phyloP scores from a whole-genome alignment of 1,140 invertebrate genomes.

The Melipona quadrifasciata region DNA sequence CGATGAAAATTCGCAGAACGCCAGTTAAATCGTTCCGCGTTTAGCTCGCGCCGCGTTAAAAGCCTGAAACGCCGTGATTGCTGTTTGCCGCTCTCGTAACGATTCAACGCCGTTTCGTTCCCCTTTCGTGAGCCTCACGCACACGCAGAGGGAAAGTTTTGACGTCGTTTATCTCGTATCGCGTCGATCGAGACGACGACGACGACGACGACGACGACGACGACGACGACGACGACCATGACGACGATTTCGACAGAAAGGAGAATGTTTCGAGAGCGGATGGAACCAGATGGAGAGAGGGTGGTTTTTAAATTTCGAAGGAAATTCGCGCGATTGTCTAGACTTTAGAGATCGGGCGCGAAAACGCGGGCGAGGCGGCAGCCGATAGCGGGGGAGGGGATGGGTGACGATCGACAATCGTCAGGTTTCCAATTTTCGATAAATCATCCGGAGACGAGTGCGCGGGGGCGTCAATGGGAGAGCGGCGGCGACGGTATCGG shows the following conservation, averaged over 20 bases:
- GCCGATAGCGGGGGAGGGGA: neutral
- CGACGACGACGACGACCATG: too few species aligned
- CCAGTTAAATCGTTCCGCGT: slow-evolving; percentile 29
- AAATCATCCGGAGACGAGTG: slow-evolving; percentile 68
- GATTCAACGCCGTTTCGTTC: slow-evolving; percentile 12
- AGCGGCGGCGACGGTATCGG: slow-evolving; percentile 51
- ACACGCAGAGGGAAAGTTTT: slow-evolving; percentile 28
- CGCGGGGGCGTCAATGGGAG: slow-evolving; percentile 64
- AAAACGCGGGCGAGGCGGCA: too few species aligned
- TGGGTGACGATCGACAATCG: slow-evolving; percentile 66
- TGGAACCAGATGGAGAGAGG: neutral
- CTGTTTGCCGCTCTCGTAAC: slow-evolving; percentile 33
- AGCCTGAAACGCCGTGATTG: slow-evolving; percentile 40
- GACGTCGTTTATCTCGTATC: neutral
- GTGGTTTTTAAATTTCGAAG: neutral
- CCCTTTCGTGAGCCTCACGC: neutral
- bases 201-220: too few species aligned
- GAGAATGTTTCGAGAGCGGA: too few species aligned
- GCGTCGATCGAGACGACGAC: neutral
- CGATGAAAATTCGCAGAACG: neutral
- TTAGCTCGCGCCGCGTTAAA: slow-evolving; percentile 34
- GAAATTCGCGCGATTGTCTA: slow-evolving; percentile 30
- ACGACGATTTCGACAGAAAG: too few species aligned
- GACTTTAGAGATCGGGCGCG: too few species aligned
- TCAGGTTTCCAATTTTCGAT: slow-evolving; percentile 69